Base-by-base conservation (phyloP, 1,140 invertebrate species). In the Orussus abietinus region DNA sequence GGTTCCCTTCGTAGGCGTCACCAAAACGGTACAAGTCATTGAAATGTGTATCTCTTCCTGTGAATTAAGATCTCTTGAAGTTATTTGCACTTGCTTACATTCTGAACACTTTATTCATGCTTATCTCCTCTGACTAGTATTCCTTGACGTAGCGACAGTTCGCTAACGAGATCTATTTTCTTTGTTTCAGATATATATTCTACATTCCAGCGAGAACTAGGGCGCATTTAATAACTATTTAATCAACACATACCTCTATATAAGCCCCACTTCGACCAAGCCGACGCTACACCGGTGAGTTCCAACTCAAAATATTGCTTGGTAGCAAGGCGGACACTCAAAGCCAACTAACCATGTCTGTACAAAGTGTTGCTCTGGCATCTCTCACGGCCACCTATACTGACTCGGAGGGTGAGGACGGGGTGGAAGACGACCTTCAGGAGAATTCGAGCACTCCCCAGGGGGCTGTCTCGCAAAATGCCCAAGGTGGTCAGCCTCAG, bases 301-400 rank as follows among this genome's bases (percentile, higher is more conserved):
- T 71, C 46, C 62, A 55, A 68, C 55, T 64, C 66, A 70, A 67
- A 72, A 72, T 70, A 69, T 64, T 59, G 57, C 57, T 69, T 70
- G 57, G 57, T 68, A 65, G 61, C 55, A 64, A 56, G 48, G 55
- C 47, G 65, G 66, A 64, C 58, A 67, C 60, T 67, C 62, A 70
- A 69, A 67, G 59, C 58, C 59, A 69, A 73, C 53, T 70, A 73
- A 70, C 62, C 45, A 74, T 74, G 71, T 72, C 69, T 72, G 68
- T 70, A 69, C 69, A 70, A 70, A 72, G 69, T 63, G 55, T 71
- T 66, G 84, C 85, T 45, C 71, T 88, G 66, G 85, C 84, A 50
- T 87, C 85, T 49, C 73, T 90, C 49, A 88, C 85, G 32, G 86
- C 85, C 14, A 86, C 84, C 29, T 90, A 90, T 67, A 89, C 86